Evolutionary conservation across 2,113 vertebrate species (phyloP), one percentile per base, ranked within the genome.

Genomic region (Oreotrochilus melanogaster): DNA sequence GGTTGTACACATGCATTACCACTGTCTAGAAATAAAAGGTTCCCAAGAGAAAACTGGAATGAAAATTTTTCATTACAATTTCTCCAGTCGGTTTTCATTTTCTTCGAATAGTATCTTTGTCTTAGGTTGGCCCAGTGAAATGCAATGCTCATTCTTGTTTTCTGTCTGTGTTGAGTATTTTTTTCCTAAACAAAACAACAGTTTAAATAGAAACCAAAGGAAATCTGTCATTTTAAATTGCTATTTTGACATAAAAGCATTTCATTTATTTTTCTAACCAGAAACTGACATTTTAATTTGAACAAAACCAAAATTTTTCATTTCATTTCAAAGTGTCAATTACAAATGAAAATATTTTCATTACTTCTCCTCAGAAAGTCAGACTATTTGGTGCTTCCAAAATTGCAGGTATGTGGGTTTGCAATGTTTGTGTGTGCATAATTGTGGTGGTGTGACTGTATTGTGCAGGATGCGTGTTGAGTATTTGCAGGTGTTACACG

Each of bases 221-320:
- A 70, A 87, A 94, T 82, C 70, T 94, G 87, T 96, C 74, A 93
- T 92, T 94, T 97, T 25, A 93, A 96, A 93, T 92, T 78, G 78
- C 78, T 89, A 18, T 96, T 93, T 92, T 90, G 87, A 70, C 6
- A 25, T 70, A 39, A 93, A 93, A 96, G 54, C 25, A 4, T 91
- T 96, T 85, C 11, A 78, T 89, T 91, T 95, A 25, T 93, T 94
- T 96, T 93, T 86, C 72, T 90, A 92, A 78, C 71, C 56, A 86
- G 83, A 94, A 96, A n/a, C 22, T 13, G 81, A 56, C 89, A 39
- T 94, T 96, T 96, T 90, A 88, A 94, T 94, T 96, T 80, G 67
- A 96, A 96, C 18, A 51, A 75, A 90, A 94, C 45, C 74, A 90
- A 86, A 89, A 83, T 88, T 92, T 95, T 94, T 97, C 95, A 94